Evolutionary conservation across 2,888 invertebrate genomes (phyloP).

Genomic region (Lasioglossum malachurum): DNA sequence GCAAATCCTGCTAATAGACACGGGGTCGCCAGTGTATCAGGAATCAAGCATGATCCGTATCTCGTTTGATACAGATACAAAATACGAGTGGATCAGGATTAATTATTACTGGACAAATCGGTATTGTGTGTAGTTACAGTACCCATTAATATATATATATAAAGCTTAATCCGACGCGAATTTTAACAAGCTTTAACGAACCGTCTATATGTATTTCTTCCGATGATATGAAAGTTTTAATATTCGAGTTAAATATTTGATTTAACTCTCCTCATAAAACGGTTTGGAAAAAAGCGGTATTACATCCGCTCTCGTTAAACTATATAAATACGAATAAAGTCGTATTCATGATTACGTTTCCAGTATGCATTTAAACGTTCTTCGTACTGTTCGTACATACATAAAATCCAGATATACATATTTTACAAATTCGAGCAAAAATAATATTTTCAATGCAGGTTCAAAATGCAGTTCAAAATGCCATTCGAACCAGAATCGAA

Average conservation of each 20-base stretch:
- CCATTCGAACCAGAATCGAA: background rate
- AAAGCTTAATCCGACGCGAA: background rate
- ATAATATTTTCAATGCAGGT: too few relatives aligned
- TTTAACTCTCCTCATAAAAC: background rate
- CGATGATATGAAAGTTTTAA: background rate
- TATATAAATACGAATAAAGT: background rate
- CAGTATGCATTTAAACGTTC: background rate
- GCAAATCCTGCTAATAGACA: slow-evolving; percentile 36
- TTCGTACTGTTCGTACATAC: background rate
- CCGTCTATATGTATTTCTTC: background rate
- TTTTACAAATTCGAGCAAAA: background rate
- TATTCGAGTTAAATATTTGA: background rate
- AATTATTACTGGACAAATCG: background rate
- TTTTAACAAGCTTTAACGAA: background rate
- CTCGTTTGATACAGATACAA: background rate
- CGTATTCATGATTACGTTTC: background rate
- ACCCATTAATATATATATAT: background rate
- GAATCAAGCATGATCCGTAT: slow-evolving; percentile 8
- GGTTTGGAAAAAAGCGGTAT: background rate
- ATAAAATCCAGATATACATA: background rate
- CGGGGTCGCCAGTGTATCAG: background rate
- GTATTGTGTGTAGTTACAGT: background rate
- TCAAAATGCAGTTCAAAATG: background rate
- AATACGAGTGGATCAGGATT: background rate
- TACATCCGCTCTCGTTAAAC: background rate